Conservation (phyloP, 2,113 vertebrate genomes). For the Campylomormyrus numenius region DNA sequence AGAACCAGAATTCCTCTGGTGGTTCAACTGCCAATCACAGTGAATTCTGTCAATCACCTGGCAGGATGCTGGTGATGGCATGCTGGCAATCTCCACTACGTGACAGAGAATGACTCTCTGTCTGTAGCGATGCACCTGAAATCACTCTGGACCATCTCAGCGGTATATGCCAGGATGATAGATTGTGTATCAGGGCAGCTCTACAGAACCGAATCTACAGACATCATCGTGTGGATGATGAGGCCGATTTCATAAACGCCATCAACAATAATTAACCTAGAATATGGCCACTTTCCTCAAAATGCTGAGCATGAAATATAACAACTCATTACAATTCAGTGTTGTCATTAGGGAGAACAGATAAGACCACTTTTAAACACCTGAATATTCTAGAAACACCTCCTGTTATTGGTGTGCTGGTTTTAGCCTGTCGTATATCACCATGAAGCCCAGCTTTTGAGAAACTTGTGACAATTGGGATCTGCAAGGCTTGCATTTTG, state of each 20-base stretch:
- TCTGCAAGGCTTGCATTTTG: not conserved
- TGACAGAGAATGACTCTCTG: not conserved
- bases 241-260: not conserved
- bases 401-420: not conserved
- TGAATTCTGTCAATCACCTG: not conserved
- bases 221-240: not conserved
- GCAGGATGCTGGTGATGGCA: not conserved
- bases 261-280: not conserved
- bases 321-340: not conserved
- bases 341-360: not conserved
- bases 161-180: not conserved
- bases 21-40: not conserved
- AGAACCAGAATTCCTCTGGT: not conserved
- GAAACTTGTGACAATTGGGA: not conserved
- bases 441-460: not conserved
- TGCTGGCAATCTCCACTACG: not conserved
- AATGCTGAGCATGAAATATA: conserved; percentile 5
- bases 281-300: not conserved
- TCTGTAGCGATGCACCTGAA: not conserved
- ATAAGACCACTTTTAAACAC: not conserved
- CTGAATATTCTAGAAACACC: conserved; percentile 13
- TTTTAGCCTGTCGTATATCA: not conserved
- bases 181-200: not conserved
- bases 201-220: not conserved
- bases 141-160: not conserved